These are phyloP conservation scores for Epistrophe grossulariae DNA, from an alignment of 2,888 invertebrate genomes.

Conservation along the genomic window DNA sequence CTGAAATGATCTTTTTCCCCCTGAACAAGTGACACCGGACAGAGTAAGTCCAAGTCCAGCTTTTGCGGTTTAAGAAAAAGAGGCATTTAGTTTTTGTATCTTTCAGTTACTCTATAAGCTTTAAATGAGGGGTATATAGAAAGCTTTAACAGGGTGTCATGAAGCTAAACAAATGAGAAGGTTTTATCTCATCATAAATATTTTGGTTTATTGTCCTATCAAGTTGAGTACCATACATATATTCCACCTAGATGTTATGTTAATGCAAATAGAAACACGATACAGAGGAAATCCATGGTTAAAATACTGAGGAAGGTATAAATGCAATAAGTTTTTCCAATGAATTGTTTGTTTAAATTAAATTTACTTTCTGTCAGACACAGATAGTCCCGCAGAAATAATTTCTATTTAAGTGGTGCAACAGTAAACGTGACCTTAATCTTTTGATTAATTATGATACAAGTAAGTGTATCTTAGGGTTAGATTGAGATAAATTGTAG, in stretches of 20 bases:
- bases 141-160: slow-evolving; percentile 44
- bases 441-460: neutral
- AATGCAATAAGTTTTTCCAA: slow-evolving; percentile 17
- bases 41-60: neutral
- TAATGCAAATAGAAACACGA: slow-evolving; percentile 45
- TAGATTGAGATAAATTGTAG: neutral
- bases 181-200: slow-evolving; percentile 16
- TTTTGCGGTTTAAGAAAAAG: neutral
- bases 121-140: slow-evolving; percentile 9
- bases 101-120: slow-evolving; percentile 13
- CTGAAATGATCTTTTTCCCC: slow-evolving; percentile 68
- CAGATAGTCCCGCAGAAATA: slow-evolving; percentile 1
- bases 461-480: neutral
- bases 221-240: too few species aligned
- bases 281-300: slow-evolving; percentile 19
- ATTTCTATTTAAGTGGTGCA: slow-evolving; percentile 18
- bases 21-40: neutral
- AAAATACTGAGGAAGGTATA: slow-evolving; percentile 10
- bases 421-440: slow-evolving; percentile 38
- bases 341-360: slow-evolving; percentile 27
- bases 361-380: slow-evolving; percentile 30
- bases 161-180: neutral
- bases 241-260: slow-evolving; percentile 12
- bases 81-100: neutral
- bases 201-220: slow-evolving; percentile 1